phyloP scores from a whole-genome alignment of 2,797 vertebrate genomes.

The Heliangelus exortis region DNA sequence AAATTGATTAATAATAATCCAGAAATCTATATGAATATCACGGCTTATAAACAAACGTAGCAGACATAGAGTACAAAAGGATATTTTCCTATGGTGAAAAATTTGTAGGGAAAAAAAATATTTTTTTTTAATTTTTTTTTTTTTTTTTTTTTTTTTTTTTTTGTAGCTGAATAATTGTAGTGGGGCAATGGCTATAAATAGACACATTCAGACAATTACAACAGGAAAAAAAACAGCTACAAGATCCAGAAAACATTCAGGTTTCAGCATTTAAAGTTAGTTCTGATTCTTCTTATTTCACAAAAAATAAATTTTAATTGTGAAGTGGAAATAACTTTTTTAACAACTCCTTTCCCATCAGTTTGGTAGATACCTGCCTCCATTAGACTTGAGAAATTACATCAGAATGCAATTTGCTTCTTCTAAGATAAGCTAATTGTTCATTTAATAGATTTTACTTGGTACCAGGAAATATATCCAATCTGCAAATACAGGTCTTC shows the following conservation, averaged over 20 bases:
- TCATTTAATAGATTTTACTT: neutral
- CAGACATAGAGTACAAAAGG: neutral
- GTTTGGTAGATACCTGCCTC: neutral
- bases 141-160: no score
- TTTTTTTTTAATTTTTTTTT: no score
- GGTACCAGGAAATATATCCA: neutral
- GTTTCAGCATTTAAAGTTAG: neutral
- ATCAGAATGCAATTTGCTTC: neutral
- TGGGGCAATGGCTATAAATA: neutral
- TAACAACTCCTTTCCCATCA: neutral
- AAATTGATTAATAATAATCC: neutral
- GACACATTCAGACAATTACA: neutral
- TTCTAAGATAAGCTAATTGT: neutral
- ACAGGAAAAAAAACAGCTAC: accelerated
- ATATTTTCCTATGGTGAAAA: neutral
- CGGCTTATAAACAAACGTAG: neutral
- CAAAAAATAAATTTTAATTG: neutral
- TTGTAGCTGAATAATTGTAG: neutral
- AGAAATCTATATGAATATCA: neutral
- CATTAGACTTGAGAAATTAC: neutral
- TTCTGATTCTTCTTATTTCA: neutral
- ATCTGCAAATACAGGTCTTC: neutral
- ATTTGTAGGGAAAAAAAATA: no score
- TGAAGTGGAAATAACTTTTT: neutral
- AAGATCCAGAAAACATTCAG: neutral